Evolutionary conservation across 2,797 vertebrate genomes (phyloP), one percentile per base, ranked within the genome.

Genomic region (Gallinago stenura): DNA sequence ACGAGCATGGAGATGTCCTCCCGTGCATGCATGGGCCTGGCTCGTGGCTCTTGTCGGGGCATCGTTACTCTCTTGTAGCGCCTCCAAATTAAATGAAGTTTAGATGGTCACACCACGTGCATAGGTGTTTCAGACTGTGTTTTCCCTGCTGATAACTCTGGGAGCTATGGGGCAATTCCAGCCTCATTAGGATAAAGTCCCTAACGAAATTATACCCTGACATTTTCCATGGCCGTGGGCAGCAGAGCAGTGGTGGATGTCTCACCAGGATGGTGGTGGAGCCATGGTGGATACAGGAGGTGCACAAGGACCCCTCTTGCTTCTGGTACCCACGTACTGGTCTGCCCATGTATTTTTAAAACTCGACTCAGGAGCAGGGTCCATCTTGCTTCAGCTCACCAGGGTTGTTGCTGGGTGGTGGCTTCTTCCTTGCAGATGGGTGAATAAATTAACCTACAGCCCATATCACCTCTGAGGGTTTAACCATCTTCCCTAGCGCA

Each of bases 11-110:
- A 53, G 69, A 33, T 16, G 41, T 33, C 53, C 12, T 50, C 15
- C n/a, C 0, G 2, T 11, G 46, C 1, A 2, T 6, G 26, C 4
- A 7, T 2, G 0, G 45, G 22, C 71, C 57, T 26, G 75, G 75
- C 64, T 83, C 0, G 0, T 25, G 71, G 81, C 10, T 0, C 51
- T 54, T 18, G 1, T 15, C 75, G 10, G 51, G 53, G 20, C 18
- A 30, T 9, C 2, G 0, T 25, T n/a, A 7, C 12, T 57, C 31
- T 24, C 6, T 2, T 24, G 62, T 37, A 71, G 37, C 35, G 25
- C 3, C 51, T 69, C n/a, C 4, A 58, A n/a, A 24, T 69, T 45
- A 30, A 56, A 30, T 1, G 4, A 39, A 31, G 28, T 41, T 66
- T 30, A 18, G 45, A 6, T 33, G 33, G 33, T 33, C 33, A 0